Base-by-base conservation (phyloP, 2,888 invertebrate genomes). In the Cerceris rybyensis region DNA sequence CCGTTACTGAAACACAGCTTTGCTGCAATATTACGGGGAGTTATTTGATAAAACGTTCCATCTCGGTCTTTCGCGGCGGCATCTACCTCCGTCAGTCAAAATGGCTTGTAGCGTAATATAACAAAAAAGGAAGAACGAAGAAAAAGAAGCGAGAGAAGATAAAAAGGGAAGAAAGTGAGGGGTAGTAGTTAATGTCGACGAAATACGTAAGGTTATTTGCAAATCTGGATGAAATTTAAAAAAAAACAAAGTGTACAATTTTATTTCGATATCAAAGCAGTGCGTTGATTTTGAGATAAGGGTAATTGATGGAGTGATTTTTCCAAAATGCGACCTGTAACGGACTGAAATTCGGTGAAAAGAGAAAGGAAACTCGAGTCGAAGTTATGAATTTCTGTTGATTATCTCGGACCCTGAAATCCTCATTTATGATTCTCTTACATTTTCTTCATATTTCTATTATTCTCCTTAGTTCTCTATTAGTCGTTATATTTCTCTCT, bases 11-110 rank as follows among this genome's bases (percentile, higher is more conserved):
- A 57, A 57, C 57, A 57, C 9, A 13, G 57, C 57, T 57, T 17
- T 13, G 17, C 8, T 43, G 60, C 6, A 14, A 46, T 61, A 61
- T 61, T 46, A 46, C 60, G 16, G 43, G 16, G 43, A 16, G 14
- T 61, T 46, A 61, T 61, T 61, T 61, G 46, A 46, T 61, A 61
- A 61, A 61, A 61, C 46, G 60, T 61, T 61, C 43, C 41, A 42
- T 39, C 58, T 42, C 42, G 50, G n/a, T 13, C 41, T 41, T 39
- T 59, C 42, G 41, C 41, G 7, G 41, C 41, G 39, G 58, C 14
- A n/a, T 42, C 16, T 16, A 14, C 60, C n/a, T 17, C 43, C 16
- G n/a, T 43, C 60, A 7, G 9, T 43, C 17, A 13, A 16, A 14
- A 61, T 14, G 60, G 14, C 13, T 17, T 43, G 16, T 61, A 61